Evolutionary conservation across 2,888 invertebrate species (phyloP).

Genomic region (Frankliniella fusca): DNA sequence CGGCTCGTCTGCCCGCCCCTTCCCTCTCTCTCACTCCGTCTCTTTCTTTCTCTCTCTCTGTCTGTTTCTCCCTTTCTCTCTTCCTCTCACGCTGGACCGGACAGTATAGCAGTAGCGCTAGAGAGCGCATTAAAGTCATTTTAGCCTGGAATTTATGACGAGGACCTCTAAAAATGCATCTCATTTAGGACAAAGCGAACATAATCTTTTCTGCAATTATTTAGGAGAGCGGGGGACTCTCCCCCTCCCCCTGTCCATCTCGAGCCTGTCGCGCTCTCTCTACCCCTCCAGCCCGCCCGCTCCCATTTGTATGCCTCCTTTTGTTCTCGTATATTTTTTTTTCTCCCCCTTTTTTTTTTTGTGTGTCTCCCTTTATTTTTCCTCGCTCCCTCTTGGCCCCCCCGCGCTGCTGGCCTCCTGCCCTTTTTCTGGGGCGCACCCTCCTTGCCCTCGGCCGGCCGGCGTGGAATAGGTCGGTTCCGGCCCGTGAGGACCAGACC

Average conservation of each 20-base stretch:
- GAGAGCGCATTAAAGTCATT: background rate
- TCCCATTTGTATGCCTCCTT: background rate
- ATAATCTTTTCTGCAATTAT: background rate
- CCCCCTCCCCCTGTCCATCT: no score
- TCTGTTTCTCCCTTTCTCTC: background rate
- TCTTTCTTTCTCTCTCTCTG: background rate
- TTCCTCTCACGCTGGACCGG: background rate
- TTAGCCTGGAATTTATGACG: background rate
- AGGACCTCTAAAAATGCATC: background rate
- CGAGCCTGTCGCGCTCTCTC: background rate
- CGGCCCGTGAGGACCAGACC: background rate
- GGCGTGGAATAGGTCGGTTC: background rate
- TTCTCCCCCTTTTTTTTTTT: no score
- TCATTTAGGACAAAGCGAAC: conserved; percentile 11
- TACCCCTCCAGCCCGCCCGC: background rate
- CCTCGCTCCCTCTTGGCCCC: background rate
- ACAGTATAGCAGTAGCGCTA: background rate
- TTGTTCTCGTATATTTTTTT: background rate
- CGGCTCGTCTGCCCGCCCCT: background rate
- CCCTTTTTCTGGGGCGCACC: no score
- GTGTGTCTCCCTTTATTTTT: background rate
- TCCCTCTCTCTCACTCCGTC: background rate
- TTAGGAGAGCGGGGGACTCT: background rate
- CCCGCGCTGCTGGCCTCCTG: no score
- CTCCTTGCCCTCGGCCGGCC: background rate